Evolutionary conservation across 1,140 invertebrate genomes (phyloP).

Genomic region (Tetragonula clypearis): DNA sequence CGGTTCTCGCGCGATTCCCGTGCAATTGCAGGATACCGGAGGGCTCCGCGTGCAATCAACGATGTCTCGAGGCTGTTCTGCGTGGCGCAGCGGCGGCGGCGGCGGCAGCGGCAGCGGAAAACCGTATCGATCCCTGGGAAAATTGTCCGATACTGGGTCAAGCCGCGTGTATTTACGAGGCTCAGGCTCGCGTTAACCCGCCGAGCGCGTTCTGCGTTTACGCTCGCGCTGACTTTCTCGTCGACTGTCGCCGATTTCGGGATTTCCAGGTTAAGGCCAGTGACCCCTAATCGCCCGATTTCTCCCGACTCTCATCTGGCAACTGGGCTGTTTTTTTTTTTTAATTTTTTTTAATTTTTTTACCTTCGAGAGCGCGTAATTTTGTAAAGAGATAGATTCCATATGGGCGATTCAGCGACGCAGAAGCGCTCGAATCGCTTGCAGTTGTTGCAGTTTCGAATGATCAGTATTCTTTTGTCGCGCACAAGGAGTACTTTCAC

Average conservation of each 20-base stretch:
- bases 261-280: background rate
- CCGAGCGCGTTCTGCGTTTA: conserved; percentile 19
- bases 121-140: conserved; percentile 64
- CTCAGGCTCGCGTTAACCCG: conserved; percentile 28
- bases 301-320: background rate
- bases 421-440: too few species aligned
- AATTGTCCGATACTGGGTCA: conserved; percentile 67
- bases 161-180: conserved; percentile 57
- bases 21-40: background rate
- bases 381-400: too few species aligned
- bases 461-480: too few species aligned
- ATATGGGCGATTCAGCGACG: too few species aligned
- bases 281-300: background rate
- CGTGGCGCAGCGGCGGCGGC: conserved; percentile 17
- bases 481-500: too few species aligned
- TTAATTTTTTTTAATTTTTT: too few species aligned
- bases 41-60: conserved; percentile 18
- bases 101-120: conserved; percentile 24
- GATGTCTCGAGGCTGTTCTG: conserved; percentile 31
- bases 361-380: too few species aligned
- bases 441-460: too few species aligned
- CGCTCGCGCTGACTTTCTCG: conserved; percentile 8
- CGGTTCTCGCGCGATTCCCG: conserved; percentile 3
- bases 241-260: background rate
- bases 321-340: too few species aligned